phyloP scores from a whole-genome alignment of 2,797 vertebrate genomes.

The Betta splendens region DNA sequence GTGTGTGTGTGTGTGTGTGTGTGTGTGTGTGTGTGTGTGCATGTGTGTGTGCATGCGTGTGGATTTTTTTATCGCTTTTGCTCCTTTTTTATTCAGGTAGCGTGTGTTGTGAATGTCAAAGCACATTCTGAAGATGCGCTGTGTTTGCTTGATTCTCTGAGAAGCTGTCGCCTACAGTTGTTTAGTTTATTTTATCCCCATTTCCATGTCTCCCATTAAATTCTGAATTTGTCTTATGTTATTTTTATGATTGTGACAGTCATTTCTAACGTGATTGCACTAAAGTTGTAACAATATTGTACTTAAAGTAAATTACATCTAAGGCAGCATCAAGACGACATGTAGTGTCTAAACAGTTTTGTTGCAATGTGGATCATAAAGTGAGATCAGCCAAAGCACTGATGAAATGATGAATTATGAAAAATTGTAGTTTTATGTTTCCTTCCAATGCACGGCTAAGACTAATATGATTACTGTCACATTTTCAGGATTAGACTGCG shows the following conservation, averaged over 20 bases:
- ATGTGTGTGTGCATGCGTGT: constrained; percentile 13
- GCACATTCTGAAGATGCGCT: constrained; percentile 21
- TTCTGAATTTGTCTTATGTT: too few relatives aligned
- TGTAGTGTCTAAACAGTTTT: background rate
- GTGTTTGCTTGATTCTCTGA: constrained; percentile 7
- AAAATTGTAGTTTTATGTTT: background rate
- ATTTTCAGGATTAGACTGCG: too few relatives aligned
- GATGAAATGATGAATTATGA: too few relatives aligned
- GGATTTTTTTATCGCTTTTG: constrained; percentile 6
- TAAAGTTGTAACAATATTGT: too few relatives aligned
- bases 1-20: constrained; percentile 6
- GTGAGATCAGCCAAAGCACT: too few relatives aligned
- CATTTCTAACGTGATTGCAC: too few relatives aligned
- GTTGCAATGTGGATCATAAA: background rate
- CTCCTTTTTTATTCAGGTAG: constrained; percentile 3
- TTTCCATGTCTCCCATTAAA: too few relatives aligned
- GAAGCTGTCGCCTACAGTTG: constrained; percentile 6
- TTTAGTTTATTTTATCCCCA: background rate
- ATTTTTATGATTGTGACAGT: too few relatives aligned
- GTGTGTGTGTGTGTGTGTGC: constrained; percentile 3
- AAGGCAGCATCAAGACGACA: too few relatives aligned
- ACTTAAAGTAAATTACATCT: background rate
- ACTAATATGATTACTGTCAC: too few relatives aligned
- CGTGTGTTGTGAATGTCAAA: constrained; percentile 30
- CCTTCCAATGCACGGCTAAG: too few relatives aligned